Evolutionary conservation across 2,888 invertebrate genomes (phyloP), one percentile per base, ranked within the genome.

Genomic region (Stenodera caucasica): DNA sequence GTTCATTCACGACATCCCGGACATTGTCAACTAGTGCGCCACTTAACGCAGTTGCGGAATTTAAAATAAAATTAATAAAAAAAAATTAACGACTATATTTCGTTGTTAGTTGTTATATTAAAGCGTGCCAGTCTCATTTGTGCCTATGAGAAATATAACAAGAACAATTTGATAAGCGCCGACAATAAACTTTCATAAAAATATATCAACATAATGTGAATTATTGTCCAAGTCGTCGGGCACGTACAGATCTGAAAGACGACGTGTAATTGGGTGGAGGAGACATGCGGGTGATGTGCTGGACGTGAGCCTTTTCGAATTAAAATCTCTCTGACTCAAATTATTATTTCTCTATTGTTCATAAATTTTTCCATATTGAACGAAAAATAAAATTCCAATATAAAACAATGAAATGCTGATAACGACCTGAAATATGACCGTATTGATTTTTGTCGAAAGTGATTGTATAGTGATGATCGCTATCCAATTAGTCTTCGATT

Each of bases 1-100:
- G 75, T 76, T 77, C 75, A 78, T 78, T 77, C 74, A 73, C 72
- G 61, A 78, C 78, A 78, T 79, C 78, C 78, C 78, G 78, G 78
- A 79, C 77, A 75, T 73, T 70, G 69, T 63, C 72, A 77, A 77
- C 75, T 77, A 78, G 70, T 70, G 56, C 57, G 53, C 63, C 72
- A 74, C 73, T 76, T 75, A 72, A 71, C 63, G 58, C 55, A 67
- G 63, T 69, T 68, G 73, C 72, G 74, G 75, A 76, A 77, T 75
- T 75, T 71, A 66, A 59, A 66, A 65, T 59, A 60, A 66, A 61
- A 55, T 53, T 37, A 18, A 45, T 4, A 40, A 9, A 2, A 45
- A 21, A 11, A 18, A 6, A 40, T 52, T 67, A 58, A 67, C 67
- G 67, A n/a, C n/a, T n/a, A n/a, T n/a, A n/a, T n/a, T n/a, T n/a